Conservation (phyloP, 2,113 vertebrate species). For the Cyprinodon variegatus region DNA sequence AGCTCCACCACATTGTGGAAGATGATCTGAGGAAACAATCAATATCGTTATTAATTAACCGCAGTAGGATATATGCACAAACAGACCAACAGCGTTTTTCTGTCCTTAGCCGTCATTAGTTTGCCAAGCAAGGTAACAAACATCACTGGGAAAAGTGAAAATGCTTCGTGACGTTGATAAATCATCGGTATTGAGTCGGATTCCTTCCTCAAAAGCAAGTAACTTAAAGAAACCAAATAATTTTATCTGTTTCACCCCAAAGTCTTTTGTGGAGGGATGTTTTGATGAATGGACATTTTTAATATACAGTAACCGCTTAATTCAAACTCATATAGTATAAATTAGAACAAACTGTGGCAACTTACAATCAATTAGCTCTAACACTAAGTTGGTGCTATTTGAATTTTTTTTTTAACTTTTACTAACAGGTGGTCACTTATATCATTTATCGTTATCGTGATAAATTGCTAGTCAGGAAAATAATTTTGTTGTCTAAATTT, state of each 20-base stretch:
- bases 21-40: conserved; percentile 80
- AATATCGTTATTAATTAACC: conserved; percentile 45
- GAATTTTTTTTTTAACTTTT: too few species aligned
- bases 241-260: background rate
- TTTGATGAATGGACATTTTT: too few species aligned
- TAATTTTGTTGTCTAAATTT: too few species aligned
- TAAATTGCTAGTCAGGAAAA: too few species aligned
- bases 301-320: too few species aligned
- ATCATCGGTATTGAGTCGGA: too few species aligned
- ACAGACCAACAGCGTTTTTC: background rate
- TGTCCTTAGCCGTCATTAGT: background rate
- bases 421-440: too few species aligned
- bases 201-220: background rate
- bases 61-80: conserved; percentile 12
- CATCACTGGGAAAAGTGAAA: background rate
- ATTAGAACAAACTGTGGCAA: too few species aligned
- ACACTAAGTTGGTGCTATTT: background rate
- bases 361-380: background rate
- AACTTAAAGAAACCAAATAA: background rate
- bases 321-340: too few species aligned
- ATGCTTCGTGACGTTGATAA: too few species aligned
- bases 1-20: conserved; percentile 89
- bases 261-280: background rate
- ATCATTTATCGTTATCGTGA: too few species aligned
- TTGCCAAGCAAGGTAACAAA: background rate